A percentile compares a stretch with the other conserved stretches of the same genome.
These are phyloP conservation scores for Cassiopea andromeda DNA, from an alignment of 30 jellyfish, hydroid and myxozoan genomes.

Conservation along the genomic window DNA sequence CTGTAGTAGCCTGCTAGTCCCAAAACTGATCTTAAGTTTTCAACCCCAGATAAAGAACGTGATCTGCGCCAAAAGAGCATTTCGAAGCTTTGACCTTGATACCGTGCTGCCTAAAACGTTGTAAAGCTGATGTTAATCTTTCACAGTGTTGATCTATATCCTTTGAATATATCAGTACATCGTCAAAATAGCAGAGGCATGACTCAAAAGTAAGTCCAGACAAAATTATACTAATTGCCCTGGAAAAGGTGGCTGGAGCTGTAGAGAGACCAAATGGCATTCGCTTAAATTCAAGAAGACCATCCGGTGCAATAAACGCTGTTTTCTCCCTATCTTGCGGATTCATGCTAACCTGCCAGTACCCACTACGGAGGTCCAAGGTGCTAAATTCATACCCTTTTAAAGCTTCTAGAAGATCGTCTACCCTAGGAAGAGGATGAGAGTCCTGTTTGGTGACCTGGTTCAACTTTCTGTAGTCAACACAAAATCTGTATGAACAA, in stretches of 20 bases:
- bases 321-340: constrained; percentile 39
- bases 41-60: constrained; percentile 45
- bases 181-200: constrained; percentile 31
- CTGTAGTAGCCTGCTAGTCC: constrained; percentile 60
- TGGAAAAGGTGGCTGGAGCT: constrained; percentile 37
- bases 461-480: constrained; percentile 51
- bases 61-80: constrained; percentile 53
- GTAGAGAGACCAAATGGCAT: constrained; percentile 39
- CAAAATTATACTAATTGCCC: constrained; percentile 17
- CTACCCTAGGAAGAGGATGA: constrained; percentile 59
- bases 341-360: constrained; percentile 49
- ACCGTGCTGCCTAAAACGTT: constrained; percentile 36
- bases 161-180: constrained; percentile 9
- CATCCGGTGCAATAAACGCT: constrained; percentile 51
- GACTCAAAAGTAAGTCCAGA: constrained; percentile 19
- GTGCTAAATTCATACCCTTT: constrained; percentile 35
- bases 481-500: constrained; percentile 47
- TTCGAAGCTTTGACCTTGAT: constrained; percentile 52
- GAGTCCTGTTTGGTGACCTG: constrained; percentile 55
- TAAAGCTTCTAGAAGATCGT: constrained; percentile 26
- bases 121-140: constrained; percentile 30
- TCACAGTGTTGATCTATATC: constrained; percentile 16
- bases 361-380: constrained; percentile 48
- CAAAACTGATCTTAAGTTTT: constrained; percentile 37
- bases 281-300: constrained; percentile 28